Percentiles rank a stretch among this genome's conserved stretches.
Evolutionary conservation across 2,888 invertebrate genomes (phyloP).

Genomic region (Athripsodes cinereus): DNA sequence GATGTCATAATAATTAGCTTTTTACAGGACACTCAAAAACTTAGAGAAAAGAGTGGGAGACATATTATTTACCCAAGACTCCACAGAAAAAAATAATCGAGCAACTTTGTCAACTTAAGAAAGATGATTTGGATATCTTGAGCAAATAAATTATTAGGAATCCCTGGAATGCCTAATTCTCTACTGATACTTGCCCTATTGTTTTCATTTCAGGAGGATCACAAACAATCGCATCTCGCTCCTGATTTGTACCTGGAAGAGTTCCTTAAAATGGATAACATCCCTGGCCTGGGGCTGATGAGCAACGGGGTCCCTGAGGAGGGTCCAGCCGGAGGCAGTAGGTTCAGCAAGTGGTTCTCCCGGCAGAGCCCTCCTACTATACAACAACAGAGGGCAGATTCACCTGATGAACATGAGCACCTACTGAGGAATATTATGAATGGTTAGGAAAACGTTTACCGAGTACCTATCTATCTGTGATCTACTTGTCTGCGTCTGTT

Average conservation of each 20-base stretch:
- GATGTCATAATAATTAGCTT: neutral
- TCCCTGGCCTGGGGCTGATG: conserved; percentile 41
- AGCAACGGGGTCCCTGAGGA: conserved; percentile 56
- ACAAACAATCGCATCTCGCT: conserved; percentile 27
- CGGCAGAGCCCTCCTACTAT: conserved; percentile 51
- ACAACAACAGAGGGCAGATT: conserved; percentile 9
- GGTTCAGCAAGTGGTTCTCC: conserved; percentile 79
- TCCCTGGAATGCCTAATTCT: too few species aligned
- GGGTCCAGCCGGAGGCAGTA: conserved; percentile 52
- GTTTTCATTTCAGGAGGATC: too few species aligned
- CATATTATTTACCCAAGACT: neutral
- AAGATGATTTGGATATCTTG: neutral
- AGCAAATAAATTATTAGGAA: too few species aligned
- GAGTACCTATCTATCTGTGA: neutral
- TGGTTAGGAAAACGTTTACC: too few species aligned
- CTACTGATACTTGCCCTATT: too few species aligned
- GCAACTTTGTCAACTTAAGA: neutral
- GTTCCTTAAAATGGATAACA: conserved; percentile 73
- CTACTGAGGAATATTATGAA: conserved; percentile 58
- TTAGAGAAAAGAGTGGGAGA: too few species aligned
- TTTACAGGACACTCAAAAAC: too few species aligned
- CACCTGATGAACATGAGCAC: conserved; percentile 31
- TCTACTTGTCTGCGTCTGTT: neutral
- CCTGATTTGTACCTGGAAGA: conserved; percentile 75
- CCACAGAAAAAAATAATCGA: neutral